A percentile compares a stretch with the other conserved stretches of the same genome.
These are phyloP conservation scores for Epinotia ramella DNA, from an alignment of 2,888 invertebrate species.

Conservation along the genomic window DNA sequence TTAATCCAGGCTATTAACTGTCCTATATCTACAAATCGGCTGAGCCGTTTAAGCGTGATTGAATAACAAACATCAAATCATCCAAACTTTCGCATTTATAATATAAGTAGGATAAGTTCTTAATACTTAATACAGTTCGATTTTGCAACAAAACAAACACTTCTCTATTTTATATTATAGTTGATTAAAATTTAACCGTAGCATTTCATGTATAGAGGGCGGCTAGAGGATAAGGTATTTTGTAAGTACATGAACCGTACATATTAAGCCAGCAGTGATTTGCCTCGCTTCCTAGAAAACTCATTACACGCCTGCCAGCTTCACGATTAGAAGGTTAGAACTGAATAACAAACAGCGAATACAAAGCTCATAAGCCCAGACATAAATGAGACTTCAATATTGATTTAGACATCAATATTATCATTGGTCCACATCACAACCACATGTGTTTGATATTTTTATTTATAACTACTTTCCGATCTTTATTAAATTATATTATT, in stretches of 20 bases:
- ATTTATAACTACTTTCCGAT: neutral
- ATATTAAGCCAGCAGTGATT: neutral
- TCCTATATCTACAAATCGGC: too few species aligned
- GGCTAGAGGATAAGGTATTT: neutral
- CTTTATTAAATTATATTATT: too few species aligned
- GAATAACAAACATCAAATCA: too few species aligned
- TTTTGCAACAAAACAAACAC: too few species aligned
- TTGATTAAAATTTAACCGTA: too few species aligned
- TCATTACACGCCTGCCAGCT: constrained; percentile 16
- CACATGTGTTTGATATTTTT: neutral
- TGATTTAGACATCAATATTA: neutral
- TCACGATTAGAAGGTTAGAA: constrained; percentile 8
- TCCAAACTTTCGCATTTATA: too few species aligned
- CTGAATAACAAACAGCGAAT: constrained; percentile 15
- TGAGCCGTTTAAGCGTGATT: too few species aligned
- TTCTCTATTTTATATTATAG: too few species aligned
- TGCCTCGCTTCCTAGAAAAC: constrained; percentile 9
- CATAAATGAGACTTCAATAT: neutral
- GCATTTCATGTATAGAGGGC: too few species aligned
- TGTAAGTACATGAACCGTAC: neutral
- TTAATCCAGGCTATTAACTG: too few species aligned
- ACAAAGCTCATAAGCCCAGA: neutral
- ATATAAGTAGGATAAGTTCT: too few species aligned
- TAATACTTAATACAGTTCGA: too few species aligned
- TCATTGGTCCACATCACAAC: neutral